A percentile compares a stretch with the other conserved stretches of the same genome.
Evolutionary conservation across 2,797 vertebrate genomes (phyloP).

Genomic region (Danionella dracula): DNA sequence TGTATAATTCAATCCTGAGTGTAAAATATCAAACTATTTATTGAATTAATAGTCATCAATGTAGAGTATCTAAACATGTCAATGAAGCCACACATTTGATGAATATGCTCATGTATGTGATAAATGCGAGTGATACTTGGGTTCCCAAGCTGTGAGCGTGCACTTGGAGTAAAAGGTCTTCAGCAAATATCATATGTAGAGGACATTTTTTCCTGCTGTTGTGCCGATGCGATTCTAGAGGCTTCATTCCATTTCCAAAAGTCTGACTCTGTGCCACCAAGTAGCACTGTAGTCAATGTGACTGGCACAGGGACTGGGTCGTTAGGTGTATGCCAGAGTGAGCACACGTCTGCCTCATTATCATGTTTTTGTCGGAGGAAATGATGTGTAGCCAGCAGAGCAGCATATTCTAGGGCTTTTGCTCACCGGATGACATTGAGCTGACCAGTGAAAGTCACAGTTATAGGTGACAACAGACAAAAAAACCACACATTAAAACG

Average conservation of each 20-base stretch:
- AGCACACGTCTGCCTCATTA: slow-evolving; percentile 13
- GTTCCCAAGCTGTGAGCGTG: background rate
- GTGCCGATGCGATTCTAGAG: background rate
- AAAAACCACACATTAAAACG: no score
- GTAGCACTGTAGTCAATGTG: slow-evolving; percentile 23
- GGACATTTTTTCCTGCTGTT: slow-evolving; percentile 8
- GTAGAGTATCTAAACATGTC: background rate
- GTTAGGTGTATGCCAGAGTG: slow-evolving; percentile 3
- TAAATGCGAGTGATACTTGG: background rate
- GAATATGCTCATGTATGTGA: background rate
- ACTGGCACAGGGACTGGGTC: slow-evolving; percentile 12
- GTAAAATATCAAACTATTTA: no score
- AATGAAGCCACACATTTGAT: background rate
- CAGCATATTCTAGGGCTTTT: slow-evolving; percentile 4
- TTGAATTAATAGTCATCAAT: no score
- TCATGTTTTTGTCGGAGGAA: slow-evolving; percentile 34
- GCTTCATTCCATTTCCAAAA: slow-evolving; percentile 14
- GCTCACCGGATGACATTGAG: slow-evolving; percentile 29
- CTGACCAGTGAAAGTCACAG: slow-evolving; percentile 4
- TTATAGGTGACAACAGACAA: slow-evolving; percentile 7
- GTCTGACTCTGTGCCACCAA: slow-evolving; percentile 26
- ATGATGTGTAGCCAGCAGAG: slow-evolving; percentile 9
- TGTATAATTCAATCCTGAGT: no score
- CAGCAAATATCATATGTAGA: background rate
- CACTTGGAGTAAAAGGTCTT: slow-evolving; percentile 2